Evolutionary conservation across 2,888 invertebrate genomes (phyloP).

Genomic region (Apotomis betuletana): DNA sequence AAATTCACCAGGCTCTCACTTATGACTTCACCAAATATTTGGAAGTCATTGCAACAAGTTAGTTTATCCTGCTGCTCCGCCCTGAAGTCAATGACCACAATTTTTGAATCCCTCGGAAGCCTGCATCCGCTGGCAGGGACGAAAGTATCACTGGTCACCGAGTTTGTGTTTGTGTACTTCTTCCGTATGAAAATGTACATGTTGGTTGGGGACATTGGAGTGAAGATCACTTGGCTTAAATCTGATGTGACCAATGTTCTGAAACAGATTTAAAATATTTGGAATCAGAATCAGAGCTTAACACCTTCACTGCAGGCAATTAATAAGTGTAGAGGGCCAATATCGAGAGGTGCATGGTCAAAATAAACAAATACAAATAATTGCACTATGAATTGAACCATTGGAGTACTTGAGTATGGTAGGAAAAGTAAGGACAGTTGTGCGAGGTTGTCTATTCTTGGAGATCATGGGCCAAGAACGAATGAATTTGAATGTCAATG

Average conservation of each 20-base stretch:
- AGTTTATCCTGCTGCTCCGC: constrained; percentile 56
- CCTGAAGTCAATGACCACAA: constrained; percentile 69
- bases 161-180: constrained; percentile 52
- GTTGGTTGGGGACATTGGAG: constrained; percentile 73
- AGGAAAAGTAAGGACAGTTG: too few species aligned
- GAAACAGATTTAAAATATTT: constrained; percentile 50
- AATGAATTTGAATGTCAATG: too few species aligned
- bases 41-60: constrained; percentile 71
- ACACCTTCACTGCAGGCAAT: neutral
- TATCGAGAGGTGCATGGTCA: too few species aligned
- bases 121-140: constrained; percentile 64
- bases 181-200: constrained; percentile 79
- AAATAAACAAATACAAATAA: too few species aligned
- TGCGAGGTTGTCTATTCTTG: too few species aligned
- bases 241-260: constrained; percentile 78
- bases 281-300: neutral
- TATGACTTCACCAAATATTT: constrained; percentile 70
- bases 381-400: too few species aligned
- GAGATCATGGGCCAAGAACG: too few species aligned
- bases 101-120: constrained; percentile 68
- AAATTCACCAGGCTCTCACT: constrained; percentile 53
- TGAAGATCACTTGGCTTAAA: constrained; percentile 69
- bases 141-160: constrained; percentile 67
- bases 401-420: too few species aligned
- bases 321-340: too few species aligned